These are phyloP conservation scores for Schrankia costaestrigalis DNA, from an alignment of 2,888 invertebrate species.

Conservation along the genomic window DNA sequence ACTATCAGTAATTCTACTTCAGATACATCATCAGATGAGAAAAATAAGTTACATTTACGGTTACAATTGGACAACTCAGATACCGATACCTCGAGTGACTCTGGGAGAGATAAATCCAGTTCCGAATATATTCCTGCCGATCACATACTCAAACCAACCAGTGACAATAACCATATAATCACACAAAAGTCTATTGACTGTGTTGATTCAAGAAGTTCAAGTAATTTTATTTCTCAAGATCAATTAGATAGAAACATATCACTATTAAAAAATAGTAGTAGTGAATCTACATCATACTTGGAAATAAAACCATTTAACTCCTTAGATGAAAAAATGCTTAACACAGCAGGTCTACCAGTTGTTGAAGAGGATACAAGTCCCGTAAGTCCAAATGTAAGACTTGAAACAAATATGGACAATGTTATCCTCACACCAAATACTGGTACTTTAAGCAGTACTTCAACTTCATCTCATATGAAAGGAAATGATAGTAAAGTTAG, in stretches of 20 bases:
- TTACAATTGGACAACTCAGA: constrained; percentile 70
- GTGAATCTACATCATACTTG: constrained; percentile 69
- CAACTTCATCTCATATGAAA: constrained; percentile 38
- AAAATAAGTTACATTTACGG: constrained; percentile 64
- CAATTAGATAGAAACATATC: constrained; percentile 15
- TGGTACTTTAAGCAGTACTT: constrained; percentile 42
- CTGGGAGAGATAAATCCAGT: constrained; percentile 60
- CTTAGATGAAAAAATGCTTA: constrained; percentile 54
- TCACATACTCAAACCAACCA: constrained; percentile 43
- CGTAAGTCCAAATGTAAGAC: constrained; percentile 9
- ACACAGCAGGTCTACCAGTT: constrained; percentile 53
- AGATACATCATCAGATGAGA: constrained; percentile 72
- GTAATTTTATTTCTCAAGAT: constrained; percentile 13
- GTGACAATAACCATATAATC: constrained; percentile 9
- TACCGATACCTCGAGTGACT: constrained; percentile 73
- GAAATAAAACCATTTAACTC: constrained; percentile 63
- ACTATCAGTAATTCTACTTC: constrained; percentile 65
- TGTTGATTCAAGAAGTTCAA: constrained; percentile 22
- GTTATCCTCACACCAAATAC: constrained; percentile 34
- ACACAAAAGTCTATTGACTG: constrained; percentile 15
- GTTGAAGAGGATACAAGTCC: constrained; percentile 28
- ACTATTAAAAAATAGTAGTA: constrained; percentile 48
- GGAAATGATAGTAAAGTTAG: constrained; percentile 10
- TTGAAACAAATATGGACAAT: constrained; percentile 15
- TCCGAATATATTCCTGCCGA: constrained; percentile 72